phyloP scores from a whole-genome alignment of 2,888 invertebrate species.

The Patella depressa region DNA sequence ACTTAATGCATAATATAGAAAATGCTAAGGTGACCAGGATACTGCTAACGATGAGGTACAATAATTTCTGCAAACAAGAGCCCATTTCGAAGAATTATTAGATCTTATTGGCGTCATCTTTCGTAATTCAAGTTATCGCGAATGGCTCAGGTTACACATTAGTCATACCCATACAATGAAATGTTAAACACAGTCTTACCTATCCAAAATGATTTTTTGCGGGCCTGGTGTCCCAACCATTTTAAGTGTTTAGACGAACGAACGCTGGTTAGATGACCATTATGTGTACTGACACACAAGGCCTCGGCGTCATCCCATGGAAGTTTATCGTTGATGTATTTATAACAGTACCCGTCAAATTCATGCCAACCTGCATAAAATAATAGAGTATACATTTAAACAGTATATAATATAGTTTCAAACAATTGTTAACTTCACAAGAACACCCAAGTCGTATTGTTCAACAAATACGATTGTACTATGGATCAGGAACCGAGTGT shows the following conservation, averaged over 20 bases:
- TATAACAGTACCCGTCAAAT: conserved; percentile 64
- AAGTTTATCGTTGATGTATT: conserved; percentile 55
- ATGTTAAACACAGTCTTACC: conserved; percentile 46
- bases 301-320: conserved; percentile 66
- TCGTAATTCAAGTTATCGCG: background rate
- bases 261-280: conserved; percentile 62
- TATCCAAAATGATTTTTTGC: conserved; percentile 66
- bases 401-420: too few species aligned
- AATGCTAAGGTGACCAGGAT: too few species aligned
- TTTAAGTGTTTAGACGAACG: conserved; percentile 56
- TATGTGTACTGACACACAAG: conserved; percentile 55
- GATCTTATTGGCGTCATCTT: background rate
- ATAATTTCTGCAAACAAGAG: too few species aligned
- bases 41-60: too few species aligned
- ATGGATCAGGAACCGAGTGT: too few species aligned
- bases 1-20: too few species aligned
- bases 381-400: too few species aligned
- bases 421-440: too few species aligned
- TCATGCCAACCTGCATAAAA: conserved; percentile 58
- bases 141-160: background rate
- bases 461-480: too few species aligned
- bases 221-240: conserved; percentile 58
- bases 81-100: background rate
- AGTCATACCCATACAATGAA: background rate
- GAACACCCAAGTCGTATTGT: too few species aligned